Conservation (phyloP, 2,888 invertebrate species). For the Drosophila percnosoma region DNA sequence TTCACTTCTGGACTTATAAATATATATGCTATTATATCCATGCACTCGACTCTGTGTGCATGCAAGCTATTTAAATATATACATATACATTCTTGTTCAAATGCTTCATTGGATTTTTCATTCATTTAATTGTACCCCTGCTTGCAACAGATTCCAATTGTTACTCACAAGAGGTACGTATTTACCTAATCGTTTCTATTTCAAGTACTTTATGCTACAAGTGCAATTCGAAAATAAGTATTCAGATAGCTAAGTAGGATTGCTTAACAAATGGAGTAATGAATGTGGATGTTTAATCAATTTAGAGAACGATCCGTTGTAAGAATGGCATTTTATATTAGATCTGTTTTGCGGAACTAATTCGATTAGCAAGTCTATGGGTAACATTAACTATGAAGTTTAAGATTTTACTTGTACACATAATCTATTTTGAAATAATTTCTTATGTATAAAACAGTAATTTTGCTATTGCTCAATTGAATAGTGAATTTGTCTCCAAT, state of each 20-base stretch:
- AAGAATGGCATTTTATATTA: background rate
- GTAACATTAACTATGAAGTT: background rate
- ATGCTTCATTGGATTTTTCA: slow-evolving; percentile 1
- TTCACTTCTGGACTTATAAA: slow-evolving; percentile 36
- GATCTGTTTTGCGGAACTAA: background rate
- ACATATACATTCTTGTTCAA: slow-evolving; percentile 53
- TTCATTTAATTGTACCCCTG: background rate
- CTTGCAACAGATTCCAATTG: slow-evolving; percentile 2
- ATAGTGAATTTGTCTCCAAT: background rate
- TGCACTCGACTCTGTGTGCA: slow-evolving; percentile 28
- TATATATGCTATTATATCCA: slow-evolving; percentile 36
- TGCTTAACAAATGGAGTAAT: slow-evolving; percentile 1
- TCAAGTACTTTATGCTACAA: slow-evolving; percentile 8
- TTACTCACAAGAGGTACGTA: slow-evolving; percentile 23
- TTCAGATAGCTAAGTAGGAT: background rate
- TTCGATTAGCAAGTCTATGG: background rate
- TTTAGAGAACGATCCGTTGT: background rate
- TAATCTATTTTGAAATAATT: no score
- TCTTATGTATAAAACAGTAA: background rate
- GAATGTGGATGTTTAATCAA: background rate
- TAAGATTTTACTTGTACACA: background rate
- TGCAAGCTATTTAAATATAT: slow-evolving; percentile 70
- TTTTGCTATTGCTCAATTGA: background rate
- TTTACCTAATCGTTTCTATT: background rate
- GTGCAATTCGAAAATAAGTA: background rate